phyloP scores from a whole-genome alignment of 2,888 invertebrate species.

The Argyresthia albistria region DNA sequence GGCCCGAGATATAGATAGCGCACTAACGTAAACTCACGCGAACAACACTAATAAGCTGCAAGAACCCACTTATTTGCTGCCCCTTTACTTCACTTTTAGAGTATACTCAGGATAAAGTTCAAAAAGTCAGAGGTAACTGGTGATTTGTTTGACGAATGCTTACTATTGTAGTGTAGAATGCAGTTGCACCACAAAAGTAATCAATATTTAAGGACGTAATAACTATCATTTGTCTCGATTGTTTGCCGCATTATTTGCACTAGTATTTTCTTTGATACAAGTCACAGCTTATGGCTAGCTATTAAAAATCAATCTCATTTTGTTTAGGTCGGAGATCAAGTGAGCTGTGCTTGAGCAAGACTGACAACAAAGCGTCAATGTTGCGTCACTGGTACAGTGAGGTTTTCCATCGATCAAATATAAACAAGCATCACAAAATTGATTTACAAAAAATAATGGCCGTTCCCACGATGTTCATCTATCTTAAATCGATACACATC shows the following conservation, averaged over 20 bases:
- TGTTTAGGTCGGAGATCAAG: conserved; percentile 17
- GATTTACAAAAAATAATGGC: conserved; percentile 1
- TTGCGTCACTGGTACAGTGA: conserved; percentile 9
- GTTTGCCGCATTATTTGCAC: too few relatives aligned
- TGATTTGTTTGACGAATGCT: too few relatives aligned
- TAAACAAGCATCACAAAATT: conserved; percentile 10
- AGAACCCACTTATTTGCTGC: conserved; percentile 2
- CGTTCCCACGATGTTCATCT: not conserved
- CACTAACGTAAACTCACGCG: conserved; percentile 1
- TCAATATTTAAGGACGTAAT: too few relatives aligned
- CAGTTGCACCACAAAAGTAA: too few relatives aligned
- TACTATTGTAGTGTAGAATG: too few relatives aligned
- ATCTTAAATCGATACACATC: too few relatives aligned
- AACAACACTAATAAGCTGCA: conserved; percentile 3
- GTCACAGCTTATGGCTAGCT: not conserved
- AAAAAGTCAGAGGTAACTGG: too few relatives aligned
- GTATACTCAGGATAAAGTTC: too few relatives aligned
- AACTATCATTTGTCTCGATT: too few relatives aligned
- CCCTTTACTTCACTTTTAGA: conserved; percentile 2
- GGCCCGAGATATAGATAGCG: conserved; percentile 3
- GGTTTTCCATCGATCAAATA: conserved; percentile 12
- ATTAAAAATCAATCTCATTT: conserved; percentile 15
- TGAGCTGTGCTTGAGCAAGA: conserved; percentile 8
- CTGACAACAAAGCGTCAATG: conserved; percentile 14
- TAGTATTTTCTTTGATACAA: not conserved